A percentile compares a stretch with the other conserved stretches of the same genome.
phyloP scores from a whole-genome alignment of 2,113 vertebrate genomes.

The Oncorhynchus tshawytscha region DNA sequence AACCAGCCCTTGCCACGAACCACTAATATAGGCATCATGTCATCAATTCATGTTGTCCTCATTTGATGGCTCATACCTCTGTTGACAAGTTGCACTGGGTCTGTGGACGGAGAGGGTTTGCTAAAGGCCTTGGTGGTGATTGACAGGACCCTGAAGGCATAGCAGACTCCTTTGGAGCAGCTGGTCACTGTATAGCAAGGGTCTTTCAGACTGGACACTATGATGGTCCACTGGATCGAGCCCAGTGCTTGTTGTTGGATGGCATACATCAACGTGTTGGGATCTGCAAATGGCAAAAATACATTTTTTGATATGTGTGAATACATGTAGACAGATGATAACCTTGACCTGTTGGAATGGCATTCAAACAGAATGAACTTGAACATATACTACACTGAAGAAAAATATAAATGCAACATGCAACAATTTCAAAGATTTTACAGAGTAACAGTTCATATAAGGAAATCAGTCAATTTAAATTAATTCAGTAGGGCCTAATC shows the following conservation, averaged over 20 bases:
- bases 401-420: too few relatives aligned
- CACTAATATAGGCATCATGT: background rate
- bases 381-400: too few relatives aligned
- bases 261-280: slow-evolving; percentile 84
- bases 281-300: slow-evolving; percentile 71
- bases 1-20: too few relatives aligned
- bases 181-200: slow-evolving; percentile 78
- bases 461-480: too few relatives aligned
- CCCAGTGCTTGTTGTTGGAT: slow-evolving; percentile 94
- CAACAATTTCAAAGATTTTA: too few relatives aligned
- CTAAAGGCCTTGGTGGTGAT: slow-evolving; percentile 90
- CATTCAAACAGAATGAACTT: too few relatives aligned
- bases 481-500: too few relatives aligned
- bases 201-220: slow-evolving; percentile 80
- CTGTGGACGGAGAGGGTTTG: slow-evolving; percentile 86
- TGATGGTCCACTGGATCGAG: slow-evolving; percentile 88
- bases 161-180: slow-evolving; percentile 85
- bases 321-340: too few relatives aligned
- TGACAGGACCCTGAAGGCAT: slow-evolving; percentile 89
- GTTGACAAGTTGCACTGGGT: slow-evolving; percentile 84
- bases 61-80: slow-evolving; percentile 68
- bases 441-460: too few relatives aligned
- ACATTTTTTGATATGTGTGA: background rate
- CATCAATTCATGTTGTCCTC: slow-evolving; percentile 1
- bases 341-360: too few relatives aligned